Evolutionary conservation across 1,140 invertebrate species (phyloP).

Genomic region (Drosophila rufa): DNA sequence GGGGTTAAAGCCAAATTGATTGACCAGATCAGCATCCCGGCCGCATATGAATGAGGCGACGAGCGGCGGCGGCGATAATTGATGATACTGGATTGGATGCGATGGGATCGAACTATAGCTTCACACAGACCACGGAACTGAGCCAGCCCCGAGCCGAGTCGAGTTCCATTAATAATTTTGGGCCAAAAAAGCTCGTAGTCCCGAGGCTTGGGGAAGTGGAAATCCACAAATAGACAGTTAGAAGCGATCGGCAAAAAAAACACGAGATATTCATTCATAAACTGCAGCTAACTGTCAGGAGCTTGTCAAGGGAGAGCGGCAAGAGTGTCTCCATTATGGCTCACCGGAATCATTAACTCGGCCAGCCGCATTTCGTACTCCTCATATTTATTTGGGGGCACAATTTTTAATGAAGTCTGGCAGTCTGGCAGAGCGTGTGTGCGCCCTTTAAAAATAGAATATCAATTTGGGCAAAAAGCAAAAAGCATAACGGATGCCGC

Average conservation of each 20-base stretch:
- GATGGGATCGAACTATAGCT: conserved; percentile 44
- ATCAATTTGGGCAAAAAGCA: conserved; percentile 83
- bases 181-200: conserved; percentile 17
- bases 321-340: conserved; percentile 51
- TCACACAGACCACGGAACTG: conserved; percentile 53
- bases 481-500: conserved; percentile 80
- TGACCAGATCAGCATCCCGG: conserved; percentile 62
- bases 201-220: conserved; percentile 51
- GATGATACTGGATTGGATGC: conserved; percentile 68
- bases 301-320: conserved; percentile 49
- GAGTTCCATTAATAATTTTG: conserved; percentile 72
- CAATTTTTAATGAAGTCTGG: conserved; percentile 73
- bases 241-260: conserved; percentile 44
- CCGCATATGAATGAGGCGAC: conserved; percentile 69
- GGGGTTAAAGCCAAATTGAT: conserved; percentile 74
- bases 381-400: conserved; percentile 58
- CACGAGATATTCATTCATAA: conserved; percentile 68
- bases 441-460: conserved; percentile 69
- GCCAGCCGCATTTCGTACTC: conserved; percentile 26
- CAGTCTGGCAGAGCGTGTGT: conserved; percentile 22
- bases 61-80: conserved; percentile 67
- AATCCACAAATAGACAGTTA: conserved; percentile 61
- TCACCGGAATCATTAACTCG: conserved; percentile 62
- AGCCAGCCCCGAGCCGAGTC: no score
- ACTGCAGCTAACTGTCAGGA: conserved; percentile 58